Evolutionary conservation across 2,888 invertebrate species (phyloP).

Genomic region (Drosophila flavopinicola): DNA sequence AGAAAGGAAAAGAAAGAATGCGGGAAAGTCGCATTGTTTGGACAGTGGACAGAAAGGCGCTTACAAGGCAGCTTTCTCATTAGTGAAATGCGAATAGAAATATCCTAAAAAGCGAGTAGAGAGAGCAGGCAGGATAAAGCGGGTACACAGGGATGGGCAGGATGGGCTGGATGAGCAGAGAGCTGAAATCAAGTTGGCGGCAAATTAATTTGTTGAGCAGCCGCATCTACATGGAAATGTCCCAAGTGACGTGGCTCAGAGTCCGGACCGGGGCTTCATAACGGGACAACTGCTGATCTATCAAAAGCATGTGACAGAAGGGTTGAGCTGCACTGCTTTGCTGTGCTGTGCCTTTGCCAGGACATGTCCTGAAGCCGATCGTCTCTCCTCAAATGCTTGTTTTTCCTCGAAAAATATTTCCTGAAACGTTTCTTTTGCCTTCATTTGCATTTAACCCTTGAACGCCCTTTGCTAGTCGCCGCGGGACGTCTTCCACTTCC

Average conservation of each 20-base stretch:
- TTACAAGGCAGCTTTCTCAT: conserved; percentile 17
- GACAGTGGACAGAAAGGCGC: conserved; percentile 23
- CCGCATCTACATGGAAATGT: conserved; percentile 23
- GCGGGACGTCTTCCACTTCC: conserved; percentile 43
- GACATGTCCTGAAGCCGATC: conserved; percentile 42
- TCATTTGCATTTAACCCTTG: conserved; percentile 72
- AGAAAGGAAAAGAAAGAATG: background rate
- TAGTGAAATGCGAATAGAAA: conserved; percentile 23
- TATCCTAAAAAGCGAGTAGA: conserved; percentile 1
- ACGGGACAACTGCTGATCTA: conserved; percentile 54
- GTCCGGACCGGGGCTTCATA: conserved; percentile 8
- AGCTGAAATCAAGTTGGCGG: conserved; percentile 58
- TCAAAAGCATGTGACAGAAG: conserved; percentile 62
- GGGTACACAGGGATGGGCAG: background rate
- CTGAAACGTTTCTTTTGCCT: conserved; percentile 22
- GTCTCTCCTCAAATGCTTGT: conserved; percentile 21
- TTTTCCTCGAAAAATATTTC: conserved; percentile 36
- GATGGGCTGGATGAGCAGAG: conserved; percentile 14
- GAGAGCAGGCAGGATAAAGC: background rate
- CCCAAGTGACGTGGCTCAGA: conserved; percentile 8
- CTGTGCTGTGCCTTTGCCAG: conserved; percentile 2
- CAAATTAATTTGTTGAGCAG: conserved; percentile 60
- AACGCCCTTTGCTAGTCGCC: conserved; percentile 41
- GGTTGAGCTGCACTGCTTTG: conserved; percentile 29
- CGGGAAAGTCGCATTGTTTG: conserved; percentile 34